Conservation (phyloP, 1,140 invertebrate genomes). For the Heterodera carotae region DNA sequence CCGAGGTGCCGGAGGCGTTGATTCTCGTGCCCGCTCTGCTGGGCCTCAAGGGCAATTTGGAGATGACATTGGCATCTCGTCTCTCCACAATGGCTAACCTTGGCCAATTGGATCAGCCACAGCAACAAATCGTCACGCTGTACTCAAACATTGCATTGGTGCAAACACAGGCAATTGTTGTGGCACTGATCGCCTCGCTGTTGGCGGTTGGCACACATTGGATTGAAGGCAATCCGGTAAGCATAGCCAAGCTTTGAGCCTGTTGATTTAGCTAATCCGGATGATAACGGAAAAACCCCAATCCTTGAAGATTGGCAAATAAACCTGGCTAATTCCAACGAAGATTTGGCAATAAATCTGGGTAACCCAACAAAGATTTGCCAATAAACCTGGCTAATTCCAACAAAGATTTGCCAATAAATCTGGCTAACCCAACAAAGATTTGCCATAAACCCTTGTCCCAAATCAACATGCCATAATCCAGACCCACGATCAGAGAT, state of each 20-base stretch:
- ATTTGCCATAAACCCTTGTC: too few species aligned
- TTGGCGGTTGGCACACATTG: slow-evolving; percentile 32
- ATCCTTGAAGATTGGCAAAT: too few species aligned
- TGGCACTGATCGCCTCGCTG: slow-evolving; percentile 39
- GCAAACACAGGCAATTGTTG: slow-evolving; percentile 44
- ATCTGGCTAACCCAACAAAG: too few species aligned
- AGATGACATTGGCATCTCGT: slow-evolving; percentile 47
- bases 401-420: too few species aligned
- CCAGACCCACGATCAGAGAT: too few species aligned
- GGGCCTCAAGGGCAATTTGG: slow-evolving; percentile 46
- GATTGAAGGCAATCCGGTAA: slow-evolving; percentile 38
- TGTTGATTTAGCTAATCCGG: not conserved
- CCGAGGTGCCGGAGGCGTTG: slow-evolving; percentile 39
- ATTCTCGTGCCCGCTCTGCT: slow-evolving; percentile 47
- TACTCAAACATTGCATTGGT: slow-evolving; percentile 62
- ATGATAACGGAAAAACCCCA: not conserved
- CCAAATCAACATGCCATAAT: too few species aligned
- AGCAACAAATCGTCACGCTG: slow-evolving; percentile 30
- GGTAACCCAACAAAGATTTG: too few species aligned
- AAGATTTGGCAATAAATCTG: too few species aligned
- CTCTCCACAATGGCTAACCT: slow-evolving; percentile 46
- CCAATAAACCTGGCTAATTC: too few species aligned
- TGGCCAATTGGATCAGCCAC: slow-evolving; percentile 36
- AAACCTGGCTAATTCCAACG: too few species aligned
- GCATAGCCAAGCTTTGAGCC: not conserved